Base-by-base conservation (phyloP, 2,888 invertebrate species). In the Priapulus caudatus region DNA sequence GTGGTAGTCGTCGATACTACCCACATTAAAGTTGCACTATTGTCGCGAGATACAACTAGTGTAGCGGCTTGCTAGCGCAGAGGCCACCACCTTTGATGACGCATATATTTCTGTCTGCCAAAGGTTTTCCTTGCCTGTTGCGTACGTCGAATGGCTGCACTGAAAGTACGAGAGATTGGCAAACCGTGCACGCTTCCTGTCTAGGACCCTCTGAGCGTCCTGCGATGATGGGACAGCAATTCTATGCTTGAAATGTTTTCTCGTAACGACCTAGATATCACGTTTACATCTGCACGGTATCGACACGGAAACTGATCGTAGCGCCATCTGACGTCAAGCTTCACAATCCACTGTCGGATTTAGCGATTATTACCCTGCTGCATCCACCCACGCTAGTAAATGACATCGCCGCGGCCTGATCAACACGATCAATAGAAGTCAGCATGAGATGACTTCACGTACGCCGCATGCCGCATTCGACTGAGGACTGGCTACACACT, bases 281-380 rank as follows among this genome's bases (percentile, higher is more conserved):
- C 56, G 1, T 53, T 54, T 16, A 52, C 56, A 23, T 58, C 58
- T 1, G 58, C 58, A 18, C 56, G 15, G 56, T 15, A 48, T 58
- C 58, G 44, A 58, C 18, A 22, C 52, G 10, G n/a, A 10, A 33
- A 10, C 10, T 10, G 33, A 33, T 33, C 10, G 10, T 10, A 10
- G 10, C 10, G 10, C n/a, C n/a, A 10, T 33, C 33, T 10, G n/a
- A 33, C 33, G 33, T 10, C 10, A 10, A 33, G 33, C n/a, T 33
- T 33, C 10, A 10, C n/a, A 33, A 33, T 33, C 33, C 33, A 33
- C n/a, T n/a, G 10, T 33, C n/a, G 10, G 33, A 10, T 10, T 10
- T n/a, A n/a, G n/a, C n/a, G n/a, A n/a, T n/a, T n/a, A n/a, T n/a
- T n/a, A n/a, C n/a, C n/a, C n/a, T n/a, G n/a, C n/a, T n/a, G n/a